Conservation (phyloP, 92 coral and sea anemone species). For the Actinostola sp. region DNA sequence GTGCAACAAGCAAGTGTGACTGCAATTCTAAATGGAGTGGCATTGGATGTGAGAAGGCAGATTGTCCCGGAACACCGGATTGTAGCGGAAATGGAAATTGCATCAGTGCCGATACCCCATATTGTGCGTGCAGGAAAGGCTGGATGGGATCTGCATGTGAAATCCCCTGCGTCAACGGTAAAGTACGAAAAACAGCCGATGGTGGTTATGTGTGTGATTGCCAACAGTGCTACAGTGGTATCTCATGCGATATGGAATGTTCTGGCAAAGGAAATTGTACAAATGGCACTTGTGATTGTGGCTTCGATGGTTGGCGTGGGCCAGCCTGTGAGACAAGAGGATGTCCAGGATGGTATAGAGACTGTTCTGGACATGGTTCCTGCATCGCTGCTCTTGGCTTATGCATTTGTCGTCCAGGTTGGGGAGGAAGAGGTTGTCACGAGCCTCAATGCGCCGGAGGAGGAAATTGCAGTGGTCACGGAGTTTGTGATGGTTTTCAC, state of each 20-base stretch:
- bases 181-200: conserved; percentile 21
- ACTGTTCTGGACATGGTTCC: conserved; percentile 68
- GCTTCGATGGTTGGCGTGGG: conserved; percentile 77
- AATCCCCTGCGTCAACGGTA: conserved; percentile 50
- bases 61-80: conserved; percentile 67
- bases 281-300: conserved; percentile 66
- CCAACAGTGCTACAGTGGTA: conserved; percentile 53
- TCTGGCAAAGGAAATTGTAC: conserved; percentile 62
- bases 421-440: conserved; percentile 69
- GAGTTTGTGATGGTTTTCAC: conserved; percentile 57
- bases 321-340: conserved; percentile 55
- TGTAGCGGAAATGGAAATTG: conserved; percentile 61
- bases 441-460: conserved; percentile 70
- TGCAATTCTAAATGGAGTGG: conserved; percentile 65
- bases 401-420: conserved; percentile 71
- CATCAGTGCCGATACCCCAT: conserved; percentile 38
- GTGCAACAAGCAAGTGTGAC: conserved; percentile 56
- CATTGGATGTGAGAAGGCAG: conserved; percentile 53
- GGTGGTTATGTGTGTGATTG: conserved; percentile 42
- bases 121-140: conserved; percentile 41
- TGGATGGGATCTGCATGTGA: conserved; percentile 73
- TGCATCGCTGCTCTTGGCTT: conserved; percentile 59
- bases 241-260: conserved; percentile 60
- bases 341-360: conserved; percentile 72
- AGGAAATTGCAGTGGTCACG: conserved; percentile 68